Evolutionary conservation across 2,888 invertebrate genomes (phyloP), one percentile per base, ranked within the genome.

Genomic region (Cheilosia vernalis): DNA sequence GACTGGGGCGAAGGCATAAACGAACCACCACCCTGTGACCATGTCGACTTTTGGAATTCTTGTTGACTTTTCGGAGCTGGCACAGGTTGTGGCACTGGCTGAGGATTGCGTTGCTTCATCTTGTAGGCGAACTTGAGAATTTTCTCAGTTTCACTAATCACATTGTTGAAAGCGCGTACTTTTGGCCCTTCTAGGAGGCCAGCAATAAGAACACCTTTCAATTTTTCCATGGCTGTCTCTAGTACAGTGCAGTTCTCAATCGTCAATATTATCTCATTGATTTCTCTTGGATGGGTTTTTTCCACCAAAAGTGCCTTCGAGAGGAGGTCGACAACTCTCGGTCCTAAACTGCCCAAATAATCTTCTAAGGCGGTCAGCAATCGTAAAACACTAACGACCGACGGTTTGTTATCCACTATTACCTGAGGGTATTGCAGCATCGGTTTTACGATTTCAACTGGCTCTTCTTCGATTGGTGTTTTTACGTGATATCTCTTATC

Each of bases 331-430:
- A 96, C 95, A 55, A 97, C 93, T 90, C 94, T 95, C 0, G 96
- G 96, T 0, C 96, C 97, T 27, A 97, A 92, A 40, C 96, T 96
- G 24, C 97, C 97, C 37, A 97, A 92, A 88, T 95, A 95, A 88
- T 95, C 95, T 90, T 97, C 97, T 9, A 97, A 91, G 1, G 97
- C 97, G 1, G 96, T 96, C 1, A 97, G 92, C 74, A 96, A 92
- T 10, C 97, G 93, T 66, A 97, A 92, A 47, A 96, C 95, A 37
- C 93, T 93, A 4, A 96, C 94, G 4, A 95, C 92, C 87, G 93
- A 93, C 6, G 92, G 89, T 53, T 90, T 91, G 5, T 87, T 87
- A 74, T 93, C 93, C 84, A 6, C n/a, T 53, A 30, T 30, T 9
- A 2, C 53, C 15, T 69, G 40, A 1, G 49, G 6, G 19, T 67